Percentiles rank a stretch among this genome's conserved stretches.
phyloP scores from a whole-genome alignment of 2,888 invertebrate species.

The Drosophila trichaetosa region DNA sequence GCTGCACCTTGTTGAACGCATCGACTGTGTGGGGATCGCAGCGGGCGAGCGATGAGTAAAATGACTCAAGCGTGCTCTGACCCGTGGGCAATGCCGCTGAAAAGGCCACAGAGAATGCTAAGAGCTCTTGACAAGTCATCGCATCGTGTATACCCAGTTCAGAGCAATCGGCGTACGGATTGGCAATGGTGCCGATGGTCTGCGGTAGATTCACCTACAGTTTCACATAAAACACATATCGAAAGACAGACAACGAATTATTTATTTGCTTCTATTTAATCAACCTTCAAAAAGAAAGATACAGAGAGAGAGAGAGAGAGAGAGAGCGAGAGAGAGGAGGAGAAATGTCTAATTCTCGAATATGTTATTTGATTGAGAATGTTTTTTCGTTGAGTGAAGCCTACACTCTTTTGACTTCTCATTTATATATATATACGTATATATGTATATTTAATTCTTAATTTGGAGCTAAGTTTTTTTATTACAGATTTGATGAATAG shows the following conservation, averaged over 20 bases:
- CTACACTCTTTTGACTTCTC: neutral
- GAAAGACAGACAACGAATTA: neutral
- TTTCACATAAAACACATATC: neutral
- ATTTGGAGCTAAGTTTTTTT: neutral
- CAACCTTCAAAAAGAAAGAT: neutral
- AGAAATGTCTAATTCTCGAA: neutral
- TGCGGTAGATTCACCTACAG: constrained; percentile 85
- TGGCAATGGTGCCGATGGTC: constrained; percentile 85
- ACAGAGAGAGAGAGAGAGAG: neutral
- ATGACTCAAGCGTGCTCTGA: constrained; percentile 92
- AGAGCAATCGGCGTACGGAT: constrained; percentile 86
- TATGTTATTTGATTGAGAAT: neutral
- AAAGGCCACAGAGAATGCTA: constrained; percentile 96
- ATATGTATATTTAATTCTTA: neutral
- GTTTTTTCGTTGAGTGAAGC: neutral
- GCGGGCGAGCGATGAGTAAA: constrained; percentile 92
- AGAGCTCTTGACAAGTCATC: constrained; percentile 92
- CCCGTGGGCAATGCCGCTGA: constrained; percentile 96
- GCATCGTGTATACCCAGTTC: constrained; percentile 86
- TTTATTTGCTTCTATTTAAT: neutral
- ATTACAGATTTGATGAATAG: neutral
- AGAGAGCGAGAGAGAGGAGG: neutral
- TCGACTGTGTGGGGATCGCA: constrained; percentile 86
- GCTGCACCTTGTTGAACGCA: constrained; percentile 78
- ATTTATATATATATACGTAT: neutral